Percentiles rank a stretch among this genome's conserved stretches.
These are phyloP conservation scores for Amblyornis subalaris DNA, from an alignment of 2,113 vertebrate species.

Conservation along the genomic window DNA sequence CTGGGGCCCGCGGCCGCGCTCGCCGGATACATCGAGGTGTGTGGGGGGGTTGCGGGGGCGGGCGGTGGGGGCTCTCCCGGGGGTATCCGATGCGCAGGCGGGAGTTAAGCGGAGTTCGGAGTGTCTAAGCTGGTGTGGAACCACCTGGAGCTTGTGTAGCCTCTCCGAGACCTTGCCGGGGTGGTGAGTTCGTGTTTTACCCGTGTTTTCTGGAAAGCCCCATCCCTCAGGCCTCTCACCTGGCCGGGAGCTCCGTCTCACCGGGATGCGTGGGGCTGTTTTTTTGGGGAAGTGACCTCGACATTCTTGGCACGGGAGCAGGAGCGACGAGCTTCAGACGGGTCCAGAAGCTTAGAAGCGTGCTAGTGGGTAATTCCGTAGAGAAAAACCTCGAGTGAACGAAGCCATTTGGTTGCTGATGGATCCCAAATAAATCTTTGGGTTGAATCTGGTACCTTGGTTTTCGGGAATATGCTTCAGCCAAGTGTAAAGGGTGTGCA, in stretches of 20 bases:
- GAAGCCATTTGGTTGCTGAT: background rate
- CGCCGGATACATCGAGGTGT: constrained; percentile 85
- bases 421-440: background rate
- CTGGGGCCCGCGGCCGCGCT: constrained; percentile 68
- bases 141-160: background rate
- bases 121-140: background rate
- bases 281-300: background rate
- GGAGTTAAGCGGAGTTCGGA: background rate
- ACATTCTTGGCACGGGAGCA: constrained; percentile 8
- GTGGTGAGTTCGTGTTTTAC: background rate
- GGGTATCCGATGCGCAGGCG: background rate
- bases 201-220: background rate
- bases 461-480: background rate
- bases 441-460: background rate
- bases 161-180: background rate
- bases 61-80: background rate
- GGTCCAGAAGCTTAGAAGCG: background rate
- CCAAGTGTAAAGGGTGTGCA: background rate
- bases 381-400: background rate
- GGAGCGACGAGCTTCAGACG: background rate
- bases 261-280: background rate
- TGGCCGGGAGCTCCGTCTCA: background rate
- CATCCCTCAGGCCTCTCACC: background rate
- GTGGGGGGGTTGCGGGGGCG: background rate
- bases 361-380: background rate